Base-by-base conservation (phyloP, 1,140 invertebrate genomes). In the Diuraphis noxia region DNA sequence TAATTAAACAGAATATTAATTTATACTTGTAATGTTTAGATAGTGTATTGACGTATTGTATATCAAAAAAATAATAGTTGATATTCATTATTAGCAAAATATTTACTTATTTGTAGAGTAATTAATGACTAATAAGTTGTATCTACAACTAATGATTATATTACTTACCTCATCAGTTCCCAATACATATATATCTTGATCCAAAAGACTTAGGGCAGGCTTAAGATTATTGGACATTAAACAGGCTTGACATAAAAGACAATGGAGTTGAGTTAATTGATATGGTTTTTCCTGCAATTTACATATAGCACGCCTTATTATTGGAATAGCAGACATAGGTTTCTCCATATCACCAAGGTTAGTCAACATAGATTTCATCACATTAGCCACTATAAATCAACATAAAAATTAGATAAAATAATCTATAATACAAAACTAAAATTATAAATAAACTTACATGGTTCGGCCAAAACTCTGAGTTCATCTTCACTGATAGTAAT, bases 251-350 rank as follows among this genome's bases (percentile, higher is more conserved):
- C 97, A 98, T 56, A 99, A 95, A 95, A 98, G 98, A 17, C 97
- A 96, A 94, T 99, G 98, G 92, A 99, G 96, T 5, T 98, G 97
- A 38, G 98, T 99, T 63, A 99, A 94, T 93, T 99, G 98, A 34
- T 97, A 96, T 92, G 98, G 96, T 94, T 96, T 96, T 4, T 97
- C 93, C 93, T 98, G 97, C 92, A 98, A 96, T 94, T 98, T 99
- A 84, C 96, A 95, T 92, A 99, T 98, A 17, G 98, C 98, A 93
- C 96, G 96, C 92, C 96, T 95, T 19, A 99, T 93, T 36, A 98
- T 94, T 93, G 96, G 95, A 72, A 99, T 98, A 25, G 98, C 98
- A 93, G 96, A 95, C 87, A 98, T 96, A 77, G 97, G 96, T 93
- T 96, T 95, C 93, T 97, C 96, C 43, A 95, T 94, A 93, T 98